These are phyloP conservation scores for Cryptus armator DNA, from an alignment of 2,888 invertebrate genomes.

Conservation along the genomic window DNA sequence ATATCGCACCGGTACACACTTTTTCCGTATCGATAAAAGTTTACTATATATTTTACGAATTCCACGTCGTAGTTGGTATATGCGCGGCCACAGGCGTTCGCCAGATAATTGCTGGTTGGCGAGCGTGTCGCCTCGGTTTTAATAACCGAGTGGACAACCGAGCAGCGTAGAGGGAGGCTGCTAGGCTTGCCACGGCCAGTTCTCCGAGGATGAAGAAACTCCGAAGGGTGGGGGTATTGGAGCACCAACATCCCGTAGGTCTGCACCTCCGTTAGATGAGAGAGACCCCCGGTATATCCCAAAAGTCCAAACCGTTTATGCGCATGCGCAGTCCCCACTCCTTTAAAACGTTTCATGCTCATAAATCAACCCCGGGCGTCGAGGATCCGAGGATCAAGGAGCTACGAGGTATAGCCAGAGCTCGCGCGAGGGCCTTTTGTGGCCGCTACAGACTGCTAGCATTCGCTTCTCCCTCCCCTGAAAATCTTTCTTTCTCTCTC, in stretches of 20 bases:
- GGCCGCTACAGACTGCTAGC: slow-evolving; percentile 49
- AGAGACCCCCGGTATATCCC: slow-evolving; percentile 42
- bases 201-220: slow-evolving; percentile 55
- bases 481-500: background rate
- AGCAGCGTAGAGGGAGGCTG: slow-evolving; percentile 80
- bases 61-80: slow-evolving; percentile 65
- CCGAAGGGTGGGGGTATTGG: slow-evolving; percentile 74
- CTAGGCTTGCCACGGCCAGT: slow-evolving; percentile 68
- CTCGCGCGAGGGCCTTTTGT: slow-evolving; percentile 66
- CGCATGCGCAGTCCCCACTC: slow-evolving; percentile 80
- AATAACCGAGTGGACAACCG: slow-evolving; percentile 84
- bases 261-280: slow-evolving; percentile 64
- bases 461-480: slow-evolving; percentile 28
- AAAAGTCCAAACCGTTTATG: slow-evolving; percentile 61
- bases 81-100: slow-evolving; percentile 80
- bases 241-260: slow-evolving; percentile 66
- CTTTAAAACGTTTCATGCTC: slow-evolving; percentile 63
- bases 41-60: slow-evolving; percentile 35
- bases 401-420: slow-evolving; percentile 33
- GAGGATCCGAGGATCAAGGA: slow-evolving; percentile 70
- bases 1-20: slow-evolving; percentile 23
- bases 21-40: slow-evolving; percentile 41
- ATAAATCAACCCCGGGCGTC: slow-evolving; percentile 81
- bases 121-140: slow-evolving; percentile 83
- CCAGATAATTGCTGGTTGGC: slow-evolving; percentile 84